Conservation (phyloP, 2,888 invertebrate genomes). For the Eilema depressum region DNA sequence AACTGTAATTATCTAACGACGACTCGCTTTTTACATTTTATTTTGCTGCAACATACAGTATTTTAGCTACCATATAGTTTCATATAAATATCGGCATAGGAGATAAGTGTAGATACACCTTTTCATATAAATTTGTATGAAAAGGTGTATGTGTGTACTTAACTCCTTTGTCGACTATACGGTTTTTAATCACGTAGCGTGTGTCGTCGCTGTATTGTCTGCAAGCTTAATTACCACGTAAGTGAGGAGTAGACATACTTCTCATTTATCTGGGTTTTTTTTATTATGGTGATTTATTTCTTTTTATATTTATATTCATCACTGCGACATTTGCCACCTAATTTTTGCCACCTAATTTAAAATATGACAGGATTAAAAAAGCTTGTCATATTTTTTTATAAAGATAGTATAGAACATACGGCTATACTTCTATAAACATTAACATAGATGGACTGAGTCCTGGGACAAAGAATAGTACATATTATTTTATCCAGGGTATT, state of each 20-base stretch:
- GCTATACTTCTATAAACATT: not conserved
- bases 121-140: too few species aligned
- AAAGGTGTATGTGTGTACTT: too few species aligned
- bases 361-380: not conserved
- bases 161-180: too few species aligned
- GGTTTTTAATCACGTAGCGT: not conserved
- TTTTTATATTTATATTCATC: not conserved
- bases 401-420: not conserved
- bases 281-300: not conserved
- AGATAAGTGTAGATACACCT: too few species aligned
- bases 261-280: not conserved
- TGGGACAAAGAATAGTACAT: not conserved
- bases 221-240: not conserved
- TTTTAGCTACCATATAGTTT: not conserved
- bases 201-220: too few species aligned
- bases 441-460: not conserved
- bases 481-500: not conserved
- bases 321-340: not conserved
- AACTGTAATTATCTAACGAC: conserved; percentile 8
- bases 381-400: not conserved
- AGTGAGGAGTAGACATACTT: not conserved
- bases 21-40: not conserved
- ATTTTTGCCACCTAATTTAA: not conserved
- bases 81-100: not conserved
- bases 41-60: not conserved